A percentile compares a stretch with the other conserved stretches of the same genome.
These are phyloP conservation scores for Conus ventricosus DNA, from an alignment of 1,140 invertebrate species.

Conservation along the genomic window DNA sequence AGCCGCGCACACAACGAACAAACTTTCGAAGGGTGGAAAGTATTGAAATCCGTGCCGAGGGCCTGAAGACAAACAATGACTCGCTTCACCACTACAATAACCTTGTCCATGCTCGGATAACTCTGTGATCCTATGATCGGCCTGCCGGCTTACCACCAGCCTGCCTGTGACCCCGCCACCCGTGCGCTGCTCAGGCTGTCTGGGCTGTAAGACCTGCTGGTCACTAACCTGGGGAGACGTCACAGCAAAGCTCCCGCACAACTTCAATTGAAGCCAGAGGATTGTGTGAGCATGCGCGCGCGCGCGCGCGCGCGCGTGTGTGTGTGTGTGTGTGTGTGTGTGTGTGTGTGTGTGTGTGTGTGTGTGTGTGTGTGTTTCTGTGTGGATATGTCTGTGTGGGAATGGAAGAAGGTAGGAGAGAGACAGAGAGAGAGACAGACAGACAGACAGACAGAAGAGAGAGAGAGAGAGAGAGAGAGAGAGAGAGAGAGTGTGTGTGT, in stretches of 20 bases:
- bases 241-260: too few relatives aligned
- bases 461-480: too few relatives aligned
- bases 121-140: neutral
- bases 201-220: too few relatives aligned
- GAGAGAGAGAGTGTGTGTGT: conserved; percentile 10
- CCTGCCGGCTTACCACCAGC: neutral
- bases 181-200: too few relatives aligned
- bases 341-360: neutral
- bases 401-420: too few relatives aligned
- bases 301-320: neutral
- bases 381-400: neutral
- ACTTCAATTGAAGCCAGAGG: too few relatives aligned
- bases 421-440: too few relatives aligned
- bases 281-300: too few relatives aligned
- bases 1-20: too few relatives aligned
- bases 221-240: too few relatives aligned
- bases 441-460: too few relatives aligned
- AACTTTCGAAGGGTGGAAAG: neutral
- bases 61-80: neutral
- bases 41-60: neutral
- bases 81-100: neutral
- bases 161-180: neutral
- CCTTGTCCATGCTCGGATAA: neutral
- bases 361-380: neutral
- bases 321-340: conserved; percentile 10